Conservation (phyloP, 2,797 vertebrate genomes). For the Acipenser ruthenus region DNA sequence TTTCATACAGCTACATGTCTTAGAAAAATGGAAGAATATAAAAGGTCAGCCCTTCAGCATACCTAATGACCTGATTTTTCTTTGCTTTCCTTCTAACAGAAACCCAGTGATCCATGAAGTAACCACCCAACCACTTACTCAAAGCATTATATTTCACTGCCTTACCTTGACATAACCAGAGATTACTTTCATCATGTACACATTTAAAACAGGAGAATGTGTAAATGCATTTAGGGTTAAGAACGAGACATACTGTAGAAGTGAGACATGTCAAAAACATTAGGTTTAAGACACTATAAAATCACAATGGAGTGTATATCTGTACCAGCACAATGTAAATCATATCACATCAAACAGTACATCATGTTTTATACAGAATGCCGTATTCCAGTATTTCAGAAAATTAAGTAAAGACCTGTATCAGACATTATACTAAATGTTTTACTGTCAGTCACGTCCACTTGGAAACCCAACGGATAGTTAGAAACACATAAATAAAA, state of each 20-base stretch:
- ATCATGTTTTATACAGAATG: too few species aligned
- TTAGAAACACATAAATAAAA: too few species aligned
- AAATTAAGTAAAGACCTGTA: too few species aligned
- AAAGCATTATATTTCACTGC: slow-evolving; percentile 9
- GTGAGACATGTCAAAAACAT: slow-evolving; percentile 25
- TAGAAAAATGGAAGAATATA: slow-evolving; percentile 30
- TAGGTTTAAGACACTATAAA: slow-evolving; percentile 11
- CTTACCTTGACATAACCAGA: slow-evolving; percentile 15
- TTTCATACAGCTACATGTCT: slow-evolving; percentile 22
- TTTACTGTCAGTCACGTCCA: too few species aligned
- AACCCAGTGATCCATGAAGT: slow-evolving; percentile 35
- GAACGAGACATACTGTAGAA: background rate
- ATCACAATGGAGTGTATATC: background rate
- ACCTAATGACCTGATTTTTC: slow-evolving; percentile 43
- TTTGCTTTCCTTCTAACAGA: slow-evolving; percentile 26
- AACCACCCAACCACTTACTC: slow-evolving; percentile 16
- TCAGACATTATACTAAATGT: too few species aligned
- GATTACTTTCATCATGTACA: slow-evolving; percentile 13
- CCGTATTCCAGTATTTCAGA: too few species aligned
- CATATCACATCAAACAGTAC: too few species aligned
- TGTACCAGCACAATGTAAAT: too few species aligned
- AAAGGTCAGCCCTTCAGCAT: slow-evolving; percentile 34
- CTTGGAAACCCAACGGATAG: too few species aligned
- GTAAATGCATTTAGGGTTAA: slow-evolving; percentile 18
- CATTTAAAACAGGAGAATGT: slow-evolving; percentile 19